These are phyloP conservation scores for Chelonus formosanus DNA, from an alignment of 2,888 invertebrate genomes.

Conservation along the genomic window DNA sequence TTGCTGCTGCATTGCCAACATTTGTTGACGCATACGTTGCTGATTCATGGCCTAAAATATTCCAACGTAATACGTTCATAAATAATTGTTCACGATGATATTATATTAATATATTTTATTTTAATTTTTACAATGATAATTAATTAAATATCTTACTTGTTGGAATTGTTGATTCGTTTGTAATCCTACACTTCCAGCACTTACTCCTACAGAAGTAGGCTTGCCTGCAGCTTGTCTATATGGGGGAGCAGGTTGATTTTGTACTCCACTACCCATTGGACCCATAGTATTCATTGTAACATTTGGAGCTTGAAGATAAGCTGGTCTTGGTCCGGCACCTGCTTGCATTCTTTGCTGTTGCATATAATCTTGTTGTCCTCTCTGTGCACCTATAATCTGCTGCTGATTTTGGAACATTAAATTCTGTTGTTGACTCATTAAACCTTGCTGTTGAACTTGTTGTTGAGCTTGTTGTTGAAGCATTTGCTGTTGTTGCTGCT, in stretches of 20 bases:
- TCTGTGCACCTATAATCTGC: conserved; percentile 71
- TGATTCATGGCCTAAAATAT: conserved; percentile 60
- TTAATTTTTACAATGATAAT: no score
- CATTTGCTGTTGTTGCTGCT: conserved; percentile 63
- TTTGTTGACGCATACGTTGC: conserved; percentile 74
- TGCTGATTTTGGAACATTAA: conserved; percentile 65
- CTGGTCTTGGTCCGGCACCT: conserved; percentile 67
- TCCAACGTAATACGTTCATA: no score
- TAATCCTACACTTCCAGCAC: conserved; percentile 59
- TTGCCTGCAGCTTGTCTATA: conserved; percentile 72
- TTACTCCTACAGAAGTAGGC: conserved; percentile 60
- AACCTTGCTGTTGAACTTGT: conserved; percentile 62
- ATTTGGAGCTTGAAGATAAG: conserved; percentile 83
- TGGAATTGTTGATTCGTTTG: conserved; percentile 73
- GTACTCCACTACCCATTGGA: conserved; percentile 65
- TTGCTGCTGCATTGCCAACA: conserved; percentile 75
- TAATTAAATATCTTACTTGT: conserved; percentile 60
- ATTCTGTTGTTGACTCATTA: conserved; percentile 59
- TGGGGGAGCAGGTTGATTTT: conserved; percentile 78
- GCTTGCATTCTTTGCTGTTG: conserved; percentile 70
- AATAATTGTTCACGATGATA: no score
- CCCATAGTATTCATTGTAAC: conserved; percentile 86
- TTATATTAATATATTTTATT: no score
- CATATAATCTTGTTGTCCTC: conserved; percentile 67
- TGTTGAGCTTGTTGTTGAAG: conserved; percentile 52